Conservation (phyloP, 1,140 invertebrate species). For the Heliothis virescens region DNA sequence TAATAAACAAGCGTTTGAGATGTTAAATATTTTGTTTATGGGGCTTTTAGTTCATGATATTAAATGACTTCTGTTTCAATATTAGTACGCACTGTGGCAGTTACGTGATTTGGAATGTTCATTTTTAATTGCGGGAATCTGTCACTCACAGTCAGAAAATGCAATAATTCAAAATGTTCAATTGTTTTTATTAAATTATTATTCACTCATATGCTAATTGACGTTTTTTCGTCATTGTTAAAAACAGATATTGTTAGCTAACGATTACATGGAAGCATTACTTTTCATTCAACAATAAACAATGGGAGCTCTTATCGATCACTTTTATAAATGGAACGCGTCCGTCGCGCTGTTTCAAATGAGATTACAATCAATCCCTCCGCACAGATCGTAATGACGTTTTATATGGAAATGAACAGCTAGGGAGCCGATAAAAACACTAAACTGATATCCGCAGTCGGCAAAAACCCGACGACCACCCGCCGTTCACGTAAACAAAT, state of each 20-base stretch:
- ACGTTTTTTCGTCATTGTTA: background rate
- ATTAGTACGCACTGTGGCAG: background rate
- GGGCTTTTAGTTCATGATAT: no score
- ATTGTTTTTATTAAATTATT: slow-evolving; percentile 27
- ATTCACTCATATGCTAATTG: slow-evolving; percentile 1
- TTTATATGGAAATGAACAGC: slow-evolving; percentile 63
- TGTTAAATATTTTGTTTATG: background rate
- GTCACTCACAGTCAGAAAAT: slow-evolving; percentile 23
- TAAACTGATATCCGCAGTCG: slow-evolving; percentile 77
- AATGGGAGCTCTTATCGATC: slow-evolving; percentile 46
- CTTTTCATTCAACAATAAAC: slow-evolving; percentile 43
- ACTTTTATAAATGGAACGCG: slow-evolving; percentile 45
- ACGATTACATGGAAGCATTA: background rate
- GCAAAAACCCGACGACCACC: slow-evolving; percentile 71
- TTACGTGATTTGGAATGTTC: slow-evolving; percentile 44
- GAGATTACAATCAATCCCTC: slow-evolving; percentile 32
- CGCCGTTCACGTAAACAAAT: slow-evolving; percentile 80
- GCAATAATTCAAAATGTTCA: slow-evolving; percentile 3
- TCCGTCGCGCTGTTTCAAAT: background rate
- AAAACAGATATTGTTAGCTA: slow-evolving; percentile 13
- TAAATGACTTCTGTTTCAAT: background rate
- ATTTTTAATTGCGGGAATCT: slow-evolving; percentile 33
- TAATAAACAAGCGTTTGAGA: background rate
- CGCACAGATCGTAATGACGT: slow-evolving; percentile 49
- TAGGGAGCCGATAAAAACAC: slow-evolving; percentile 62